phyloP scores from a whole-genome alignment of 2,113 vertebrate species.

The Pan troglodytes region NHGRI_mPanTro3-v2.1_pri NC_072419.2:32890501-32891000 shows the following conservation, averaged over 20 bases:
- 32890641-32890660: not conserved
- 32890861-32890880: accelerated
- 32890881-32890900: not conserved
- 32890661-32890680: too few species aligned
- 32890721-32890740: not conserved
- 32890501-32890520: not conserved
- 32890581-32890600: accelerated
- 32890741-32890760: accelerated
- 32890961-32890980: not conserved
- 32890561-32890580: accelerated
- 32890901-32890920: not conserved
- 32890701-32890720: not conserved
- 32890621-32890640: not conserved
- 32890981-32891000: too few species aligned
- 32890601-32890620: not conserved
- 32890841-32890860: not conserved
- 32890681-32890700: not conserved
- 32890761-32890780: not conserved
- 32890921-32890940: not conserved
- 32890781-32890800: not conserved
- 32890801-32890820: accelerated
- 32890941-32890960: not conserved
- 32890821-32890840: not conserved
- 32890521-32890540: not conserved
- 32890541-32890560: not conserved